A percentile compares a stretch with the other conserved stretches of the same genome.
Conservation (phyloP, 1,140 invertebrate genomes). For the Drosophila kepulauana region DNA sequence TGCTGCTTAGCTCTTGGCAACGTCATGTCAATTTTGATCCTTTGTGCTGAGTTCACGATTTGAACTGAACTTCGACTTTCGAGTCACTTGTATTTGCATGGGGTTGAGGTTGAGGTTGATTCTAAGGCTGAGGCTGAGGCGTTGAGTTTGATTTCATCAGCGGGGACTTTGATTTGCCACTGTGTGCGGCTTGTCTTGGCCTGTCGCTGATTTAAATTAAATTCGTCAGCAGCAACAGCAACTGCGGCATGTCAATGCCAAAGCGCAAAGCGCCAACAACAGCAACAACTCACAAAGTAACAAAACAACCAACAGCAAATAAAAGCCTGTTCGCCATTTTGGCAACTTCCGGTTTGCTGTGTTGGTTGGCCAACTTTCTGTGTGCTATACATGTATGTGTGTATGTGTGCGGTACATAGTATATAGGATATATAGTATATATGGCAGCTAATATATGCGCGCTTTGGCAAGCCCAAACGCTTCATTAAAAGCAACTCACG, state of each 20-base stretch:
- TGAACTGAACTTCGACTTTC: slow-evolving; percentile 23
- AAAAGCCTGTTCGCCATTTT: slow-evolving; percentile 35
- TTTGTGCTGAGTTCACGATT: slow-evolving; percentile 49
- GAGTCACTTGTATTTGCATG: neutral
- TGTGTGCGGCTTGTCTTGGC: slow-evolving; percentile 15
- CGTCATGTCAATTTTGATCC: slow-evolving; percentile 44
- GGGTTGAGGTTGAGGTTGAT: neutral
- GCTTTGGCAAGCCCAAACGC: slow-evolving; percentile 58
- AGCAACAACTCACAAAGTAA: no score
- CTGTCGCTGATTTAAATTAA: slow-evolving; percentile 59
- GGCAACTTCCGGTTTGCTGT: slow-evolving; percentile 42
- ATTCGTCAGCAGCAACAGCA: slow-evolving; percentile 38
- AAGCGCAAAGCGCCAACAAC: no score
- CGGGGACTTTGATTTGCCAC: slow-evolving; percentile 57
- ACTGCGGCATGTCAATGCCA: no score
- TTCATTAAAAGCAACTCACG: slow-evolving; percentile 70
- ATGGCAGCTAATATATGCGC: slow-evolving; percentile 58
- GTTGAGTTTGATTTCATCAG: slow-evolving; percentile 39
- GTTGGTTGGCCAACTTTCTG: slow-evolving; percentile 45
- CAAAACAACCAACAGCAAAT: slow-evolving; percentile 20
- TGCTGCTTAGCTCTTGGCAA: slow-evolving; percentile 33
- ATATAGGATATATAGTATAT: slow-evolving; percentile 18
- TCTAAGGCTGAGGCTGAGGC: neutral
- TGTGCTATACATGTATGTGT: neutral
- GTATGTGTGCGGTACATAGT: slow-evolving; percentile 2